Percentiles rank a stretch among this genome's conserved stretches.
Conservation (phyloP, 64 coral and sea anemone genomes). For the Platygyra sinensis region DNA sequence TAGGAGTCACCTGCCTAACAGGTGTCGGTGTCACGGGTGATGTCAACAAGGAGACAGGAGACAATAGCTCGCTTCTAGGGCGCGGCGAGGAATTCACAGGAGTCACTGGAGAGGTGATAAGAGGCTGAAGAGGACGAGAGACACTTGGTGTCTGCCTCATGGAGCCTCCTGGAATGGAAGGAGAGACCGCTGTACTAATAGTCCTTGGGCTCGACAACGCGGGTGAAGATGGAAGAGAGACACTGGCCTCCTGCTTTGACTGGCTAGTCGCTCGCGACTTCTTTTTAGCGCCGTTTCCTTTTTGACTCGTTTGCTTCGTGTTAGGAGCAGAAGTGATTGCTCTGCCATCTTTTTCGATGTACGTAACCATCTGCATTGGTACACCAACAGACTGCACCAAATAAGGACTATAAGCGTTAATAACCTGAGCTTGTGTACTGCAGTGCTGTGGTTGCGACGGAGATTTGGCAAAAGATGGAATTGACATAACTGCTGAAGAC, state of each 20-base stretch:
- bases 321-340: background rate
- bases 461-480: background rate
- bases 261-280: background rate
- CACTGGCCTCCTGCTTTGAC: background rate
- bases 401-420: background rate
- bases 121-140: slow-evolving; percentile 3
- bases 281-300: slow-evolving; percentile 9
- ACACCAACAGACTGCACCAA: background rate
- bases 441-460: background rate
- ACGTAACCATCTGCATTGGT: slow-evolving; percentile 29
- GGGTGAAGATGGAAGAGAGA: background rate
- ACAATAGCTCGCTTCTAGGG: background rate
- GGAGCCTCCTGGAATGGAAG: background rate
- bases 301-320: background rate
- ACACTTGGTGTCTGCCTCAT: slow-evolving; percentile 5
- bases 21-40: slow-evolving; percentile 38
- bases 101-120: slow-evolving; percentile 28
- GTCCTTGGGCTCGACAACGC: background rate
- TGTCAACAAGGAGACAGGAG: slow-evolving; percentile 7
- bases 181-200: slow-evolving; percentile 4
- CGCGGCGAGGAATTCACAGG: background rate
- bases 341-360: slow-evolving; percentile 7
- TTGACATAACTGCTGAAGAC: background rate
- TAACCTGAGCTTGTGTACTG: background rate
- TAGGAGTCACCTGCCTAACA: background rate